These are phyloP conservation scores for Andrena haemorrhoa DNA, from an alignment of 2,888 invertebrate species.

Conservation along the genomic window DNA sequence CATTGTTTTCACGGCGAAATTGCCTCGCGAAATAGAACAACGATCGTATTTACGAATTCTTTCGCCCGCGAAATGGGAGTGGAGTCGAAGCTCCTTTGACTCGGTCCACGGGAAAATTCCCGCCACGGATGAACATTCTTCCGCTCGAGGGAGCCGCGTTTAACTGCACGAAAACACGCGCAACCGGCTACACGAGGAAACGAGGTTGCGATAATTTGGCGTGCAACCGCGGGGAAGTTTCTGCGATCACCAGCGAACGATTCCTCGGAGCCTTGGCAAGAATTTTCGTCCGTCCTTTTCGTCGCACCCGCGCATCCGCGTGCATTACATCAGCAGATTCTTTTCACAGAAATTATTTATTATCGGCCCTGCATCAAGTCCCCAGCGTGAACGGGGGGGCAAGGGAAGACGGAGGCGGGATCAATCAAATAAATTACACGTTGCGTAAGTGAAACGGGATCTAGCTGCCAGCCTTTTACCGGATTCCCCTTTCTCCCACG, in stretches of 20 bases:
- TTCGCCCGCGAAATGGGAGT: background rate
- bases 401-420: background rate
- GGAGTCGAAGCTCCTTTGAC: slow-evolving; percentile 8
- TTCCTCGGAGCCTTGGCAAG: background rate
- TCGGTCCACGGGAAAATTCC: slow-evolving; percentile 2
- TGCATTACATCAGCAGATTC: background rate
- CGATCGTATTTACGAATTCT: slow-evolving; percentile 18
- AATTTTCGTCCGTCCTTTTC: background rate
- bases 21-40: background rate
- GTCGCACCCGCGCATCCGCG: background rate
- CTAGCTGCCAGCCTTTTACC: slow-evolving; percentile 11
- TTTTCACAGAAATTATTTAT: background rate
- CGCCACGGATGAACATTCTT: slow-evolving; percentile 25
- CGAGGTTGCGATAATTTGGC: slow-evolving; percentile 18
- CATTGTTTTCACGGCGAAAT: slow-evolving; percentile 11
- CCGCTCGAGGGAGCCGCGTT: slow-evolving; percentile 22
- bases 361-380: background rate
- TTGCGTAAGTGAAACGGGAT: slow-evolving; percentile 13
- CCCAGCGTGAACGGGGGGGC: background rate
- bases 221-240: background rate
- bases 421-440: slow-evolving; percentile 21
- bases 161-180: slow-evolving; percentile 24
- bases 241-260: background rate
- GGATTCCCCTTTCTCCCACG: background rate
- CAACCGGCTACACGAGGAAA: background rate